phyloP scores from a whole-genome alignment of 2,888 invertebrate species.

The Trissolcus brochymenae region DNA sequence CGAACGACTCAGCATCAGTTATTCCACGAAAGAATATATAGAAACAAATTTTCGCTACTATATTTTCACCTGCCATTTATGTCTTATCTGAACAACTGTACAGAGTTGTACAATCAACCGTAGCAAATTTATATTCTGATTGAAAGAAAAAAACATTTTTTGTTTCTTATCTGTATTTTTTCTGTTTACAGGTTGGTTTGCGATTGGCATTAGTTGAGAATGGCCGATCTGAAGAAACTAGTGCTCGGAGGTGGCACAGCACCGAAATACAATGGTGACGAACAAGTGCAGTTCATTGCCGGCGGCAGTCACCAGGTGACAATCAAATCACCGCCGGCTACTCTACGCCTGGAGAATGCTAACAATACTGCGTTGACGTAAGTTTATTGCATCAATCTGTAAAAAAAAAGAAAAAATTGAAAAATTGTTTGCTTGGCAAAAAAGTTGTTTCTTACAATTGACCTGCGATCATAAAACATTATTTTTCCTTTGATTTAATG shows the following conservation, averaged over 20 bases:
- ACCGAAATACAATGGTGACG: constrained; percentile 72
- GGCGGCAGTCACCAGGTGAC: constrained; percentile 73
- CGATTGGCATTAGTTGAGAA: constrained; percentile 58
- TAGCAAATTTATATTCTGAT: too few relatives aligned
- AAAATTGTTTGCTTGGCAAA: neutral
- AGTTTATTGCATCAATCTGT: constrained; percentile 61
- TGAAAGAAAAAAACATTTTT: too few relatives aligned
- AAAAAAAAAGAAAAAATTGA: neutral
- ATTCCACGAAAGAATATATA: too few relatives aligned
- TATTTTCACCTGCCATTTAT: too few relatives aligned
- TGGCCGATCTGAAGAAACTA: constrained; percentile 73
- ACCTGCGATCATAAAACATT: too few relatives aligned
- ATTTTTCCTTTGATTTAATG: too few relatives aligned
- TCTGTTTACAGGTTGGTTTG: constrained; percentile 24
- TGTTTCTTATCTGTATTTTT: neutral
- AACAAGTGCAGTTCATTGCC: constrained; percentile 73
- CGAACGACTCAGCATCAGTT: too few relatives aligned
- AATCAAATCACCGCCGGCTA: constrained; percentile 75
- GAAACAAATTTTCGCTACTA: too few relatives aligned
- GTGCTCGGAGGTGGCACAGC: constrained; percentile 64
- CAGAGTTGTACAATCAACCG: too few relatives aligned
- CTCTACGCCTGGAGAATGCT: constrained; percentile 79
- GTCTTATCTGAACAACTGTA: too few relatives aligned
- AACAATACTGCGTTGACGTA: constrained; percentile 83
- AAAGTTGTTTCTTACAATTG: too few relatives aligned